phyloP scores from a whole-genome alignment of 1,140 invertebrate genomes.

The Drosophila bocki region DNA sequence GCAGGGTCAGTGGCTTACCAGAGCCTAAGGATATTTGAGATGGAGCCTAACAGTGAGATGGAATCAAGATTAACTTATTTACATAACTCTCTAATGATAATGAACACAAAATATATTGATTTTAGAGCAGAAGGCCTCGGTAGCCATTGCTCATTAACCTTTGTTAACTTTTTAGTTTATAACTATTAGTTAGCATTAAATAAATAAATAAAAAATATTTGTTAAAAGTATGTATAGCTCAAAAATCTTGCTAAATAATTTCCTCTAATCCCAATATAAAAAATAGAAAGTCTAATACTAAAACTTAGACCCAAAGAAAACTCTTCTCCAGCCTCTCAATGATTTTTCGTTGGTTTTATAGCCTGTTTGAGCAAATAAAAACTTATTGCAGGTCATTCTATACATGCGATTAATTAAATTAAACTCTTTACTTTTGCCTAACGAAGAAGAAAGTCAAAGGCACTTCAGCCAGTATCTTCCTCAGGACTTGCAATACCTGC shows the following conservation, averaged over 20 bases:
- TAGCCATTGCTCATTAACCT: no score
- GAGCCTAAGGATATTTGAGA: slow-evolving; percentile 32
- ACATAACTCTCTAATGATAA: neutral
- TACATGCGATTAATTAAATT: slow-evolving; percentile 10
- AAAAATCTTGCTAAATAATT: neutral
- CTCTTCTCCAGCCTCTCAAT: neutral
- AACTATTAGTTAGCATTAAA: no score
- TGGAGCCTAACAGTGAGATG: neutral
- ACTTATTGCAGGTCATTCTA: slow-evolving; percentile 2
- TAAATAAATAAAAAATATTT: no score
- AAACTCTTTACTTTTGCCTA: slow-evolving; percentile 6
- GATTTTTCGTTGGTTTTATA: neutral
- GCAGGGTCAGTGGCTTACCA: slow-evolving; percentile 41
- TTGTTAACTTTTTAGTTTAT: no score
- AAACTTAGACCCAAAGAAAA: neutral
- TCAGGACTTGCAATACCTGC: neutral
- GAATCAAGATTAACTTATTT: neutral
- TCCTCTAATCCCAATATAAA: neutral
- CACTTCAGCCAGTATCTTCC: neutral
- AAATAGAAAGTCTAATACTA: neutral
- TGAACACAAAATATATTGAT: no score
- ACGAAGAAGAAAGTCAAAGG: slow-evolving; percentile 20
- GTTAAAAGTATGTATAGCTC: neutral
- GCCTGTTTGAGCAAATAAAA: slow-evolving; percentile 1
- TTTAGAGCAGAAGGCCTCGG: no score